phyloP scores from a whole-genome alignment of 2,888 invertebrate species.

The Heliconius sara region DNA sequence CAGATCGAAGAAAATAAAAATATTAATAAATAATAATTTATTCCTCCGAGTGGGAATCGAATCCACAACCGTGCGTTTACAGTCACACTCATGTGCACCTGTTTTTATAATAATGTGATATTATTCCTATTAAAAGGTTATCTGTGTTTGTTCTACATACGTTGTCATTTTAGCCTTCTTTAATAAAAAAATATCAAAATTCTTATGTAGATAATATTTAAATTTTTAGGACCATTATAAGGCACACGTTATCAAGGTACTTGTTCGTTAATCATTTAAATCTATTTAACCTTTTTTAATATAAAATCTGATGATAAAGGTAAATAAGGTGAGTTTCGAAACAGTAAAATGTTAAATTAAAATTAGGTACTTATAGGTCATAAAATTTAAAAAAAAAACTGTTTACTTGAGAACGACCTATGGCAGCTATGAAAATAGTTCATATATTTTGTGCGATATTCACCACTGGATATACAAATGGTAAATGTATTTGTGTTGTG shows the following conservation, averaged over 20 bases:
- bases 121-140: background rate
- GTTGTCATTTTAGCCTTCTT: background rate
- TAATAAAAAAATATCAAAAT: background rate
- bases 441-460: slow-evolving; percentile 8
- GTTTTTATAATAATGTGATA: background rate
- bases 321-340: background rate
- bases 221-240: background rate
- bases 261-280: background rate
- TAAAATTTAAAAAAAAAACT: background rate
- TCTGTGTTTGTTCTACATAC: background rate
- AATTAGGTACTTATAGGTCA: background rate
- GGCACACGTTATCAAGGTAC: background rate
- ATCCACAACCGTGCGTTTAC: no score
- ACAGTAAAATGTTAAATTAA: background rate
- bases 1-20: no score
- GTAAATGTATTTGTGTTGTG: background rate
- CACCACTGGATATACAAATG: background rate
- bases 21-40: no score
- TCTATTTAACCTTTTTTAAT: slow-evolving; percentile 2
- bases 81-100: no score
- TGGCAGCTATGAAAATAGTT: background rate
- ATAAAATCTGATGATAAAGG: background rate
- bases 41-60: no score
- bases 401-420: background rate
- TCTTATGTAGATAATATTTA: background rate